Evolutionary conservation across 64 coral and sea anemone genomes (phyloP).

Genomic region (Dendronephthya gigantea): DNA sequence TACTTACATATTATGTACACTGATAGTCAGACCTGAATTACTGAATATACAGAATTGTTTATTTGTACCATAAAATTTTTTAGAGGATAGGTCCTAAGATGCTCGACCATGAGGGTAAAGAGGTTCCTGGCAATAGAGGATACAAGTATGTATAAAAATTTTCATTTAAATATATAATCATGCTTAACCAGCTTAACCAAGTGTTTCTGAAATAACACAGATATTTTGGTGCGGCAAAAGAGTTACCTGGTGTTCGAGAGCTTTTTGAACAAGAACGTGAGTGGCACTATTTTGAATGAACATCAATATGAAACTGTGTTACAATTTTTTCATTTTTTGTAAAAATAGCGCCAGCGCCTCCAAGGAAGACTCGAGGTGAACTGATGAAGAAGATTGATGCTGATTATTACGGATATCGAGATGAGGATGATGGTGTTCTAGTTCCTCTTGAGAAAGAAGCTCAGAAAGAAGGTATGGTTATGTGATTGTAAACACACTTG

Average conservation of each 20-base stretch:
- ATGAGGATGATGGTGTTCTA: slow-evolving; percentile 95
- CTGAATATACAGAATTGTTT: too few species aligned
- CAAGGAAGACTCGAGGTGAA: slow-evolving; percentile 91
- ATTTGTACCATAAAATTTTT: not conserved
- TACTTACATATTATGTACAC: too few species aligned
- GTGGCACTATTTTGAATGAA: slow-evolving; percentile 11
- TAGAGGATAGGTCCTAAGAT: slow-evolving; percentile 99
- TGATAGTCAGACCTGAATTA: too few species aligned
- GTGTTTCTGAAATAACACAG: too few species aligned
- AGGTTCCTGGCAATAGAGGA: slow-evolving; percentile 94
- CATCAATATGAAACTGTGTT: too few species aligned
- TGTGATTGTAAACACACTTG: not conserved
- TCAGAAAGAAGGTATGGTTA: slow-evolving; percentile 63
- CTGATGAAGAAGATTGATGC: slow-evolving; percentile 94
- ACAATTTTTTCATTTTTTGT: not conserved
- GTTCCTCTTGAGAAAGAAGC: slow-evolving; percentile 81
- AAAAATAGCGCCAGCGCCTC: slow-evolving; percentile 62
- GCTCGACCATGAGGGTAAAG: slow-evolving; percentile 96
- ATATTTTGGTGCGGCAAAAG: slow-evolving; percentile 99
- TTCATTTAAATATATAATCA: too few species aligned
- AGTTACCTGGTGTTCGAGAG: slow-evolving; percentile 91
- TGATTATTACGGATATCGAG: slow-evolving; percentile 95
- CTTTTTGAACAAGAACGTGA: slow-evolving; percentile 99
- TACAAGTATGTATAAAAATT: slow-evolving; percentile 56
- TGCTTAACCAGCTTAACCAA: too few species aligned